Evolutionary conservation across 1,140 invertebrate species (phyloP), one percentile per base, ranked within the genome.

Genomic region (Magallana gigas): DNA sequence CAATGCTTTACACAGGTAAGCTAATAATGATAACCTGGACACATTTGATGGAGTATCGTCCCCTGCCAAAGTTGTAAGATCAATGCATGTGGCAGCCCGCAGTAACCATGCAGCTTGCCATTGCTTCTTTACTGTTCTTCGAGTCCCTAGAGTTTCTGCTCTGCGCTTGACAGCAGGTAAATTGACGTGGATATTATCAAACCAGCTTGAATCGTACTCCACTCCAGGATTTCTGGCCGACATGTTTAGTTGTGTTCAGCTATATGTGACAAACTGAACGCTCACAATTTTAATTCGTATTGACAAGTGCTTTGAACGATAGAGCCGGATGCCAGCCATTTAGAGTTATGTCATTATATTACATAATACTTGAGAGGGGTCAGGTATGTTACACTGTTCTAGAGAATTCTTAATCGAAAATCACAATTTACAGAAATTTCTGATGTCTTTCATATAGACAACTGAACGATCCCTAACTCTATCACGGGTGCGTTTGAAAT

Each of bases 1-100:
- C 2, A 48, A 48, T 48, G 36, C 36, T 48, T 48, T 48, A 48
- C 36, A 48, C 36, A 48, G 36, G 36, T 48, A 48, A 48, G 36
- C 36, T 48, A 48, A 48, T 48, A 48, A 48, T 48, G 36, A 48
- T 48, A 48, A 83, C 88, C 97, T 95, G 12, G 96, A 92, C 7
- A 99, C 97, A 95, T 97, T 98, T 14, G 96, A 95, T 16, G 94
- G 92, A 9, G 98, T 99, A 94, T 99, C 99, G 96, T 99, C 97
- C 12, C 98, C 96, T 92, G 95, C 90, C 62, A 99, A 95, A 57
- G 98, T 98, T 16, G 99, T 99, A 83, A 99, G 95, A 95, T 99
- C 99, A 88, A 99, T 98, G 87, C 97, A 96, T 84, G 96, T 96
- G 4, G 99, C 95, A 23, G 97, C 97, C 93, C 97, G 96, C 57